Conservation (phyloP, 2,888 invertebrate species). For the Epicampocera succincta region DNA sequence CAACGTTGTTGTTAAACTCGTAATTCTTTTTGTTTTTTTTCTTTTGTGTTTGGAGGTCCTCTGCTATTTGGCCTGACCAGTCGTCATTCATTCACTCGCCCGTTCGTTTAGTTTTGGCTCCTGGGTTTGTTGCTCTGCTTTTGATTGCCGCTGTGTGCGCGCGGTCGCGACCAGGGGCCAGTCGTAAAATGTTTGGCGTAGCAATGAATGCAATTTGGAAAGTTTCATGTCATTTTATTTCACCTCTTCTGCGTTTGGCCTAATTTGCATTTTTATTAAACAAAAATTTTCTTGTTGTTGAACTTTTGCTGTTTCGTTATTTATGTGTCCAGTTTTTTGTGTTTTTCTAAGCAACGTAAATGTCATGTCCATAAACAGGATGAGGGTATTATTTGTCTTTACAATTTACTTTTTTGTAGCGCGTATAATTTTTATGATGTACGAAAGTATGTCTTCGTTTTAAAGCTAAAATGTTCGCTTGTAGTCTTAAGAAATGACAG, state of each 20-base stretch:
- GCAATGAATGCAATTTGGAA: conserved; percentile 57
- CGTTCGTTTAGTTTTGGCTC: not conserved
- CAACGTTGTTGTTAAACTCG: conserved; percentile 48
- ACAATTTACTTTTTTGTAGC: not conserved
- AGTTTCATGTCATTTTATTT: conserved; percentile 44
- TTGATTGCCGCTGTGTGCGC: conserved; percentile 61
- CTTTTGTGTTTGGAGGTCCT: no score
- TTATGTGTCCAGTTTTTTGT: conserved; percentile 71
- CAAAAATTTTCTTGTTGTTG: conserved; percentile 23
- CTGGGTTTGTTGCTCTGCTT: conserved; percentile 68
- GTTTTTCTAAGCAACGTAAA: conserved; percentile 55
- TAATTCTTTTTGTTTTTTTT: conserved; percentile 52
- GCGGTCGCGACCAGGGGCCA: conserved; percentile 25
- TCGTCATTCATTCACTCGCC: conserved; percentile 13
- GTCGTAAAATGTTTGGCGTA: conserved; percentile 10
- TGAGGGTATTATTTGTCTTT: conserved; percentile 48
- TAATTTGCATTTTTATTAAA: conserved; percentile 73
- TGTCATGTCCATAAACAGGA: conserved; percentile 72
- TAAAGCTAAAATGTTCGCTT: not conserved
- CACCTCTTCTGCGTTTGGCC: conserved; percentile 44
- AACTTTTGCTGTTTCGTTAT: conserved; percentile 66
- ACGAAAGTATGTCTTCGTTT: no score
- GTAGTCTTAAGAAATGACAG: not conserved
- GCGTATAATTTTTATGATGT: not conserved
- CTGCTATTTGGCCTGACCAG: conserved; percentile 14